Evolutionary conservation across 2,797 vertebrate species (phyloP), one percentile per base, ranked within the genome.

Genomic region (Paratrypauchen microcephalus): DNA sequence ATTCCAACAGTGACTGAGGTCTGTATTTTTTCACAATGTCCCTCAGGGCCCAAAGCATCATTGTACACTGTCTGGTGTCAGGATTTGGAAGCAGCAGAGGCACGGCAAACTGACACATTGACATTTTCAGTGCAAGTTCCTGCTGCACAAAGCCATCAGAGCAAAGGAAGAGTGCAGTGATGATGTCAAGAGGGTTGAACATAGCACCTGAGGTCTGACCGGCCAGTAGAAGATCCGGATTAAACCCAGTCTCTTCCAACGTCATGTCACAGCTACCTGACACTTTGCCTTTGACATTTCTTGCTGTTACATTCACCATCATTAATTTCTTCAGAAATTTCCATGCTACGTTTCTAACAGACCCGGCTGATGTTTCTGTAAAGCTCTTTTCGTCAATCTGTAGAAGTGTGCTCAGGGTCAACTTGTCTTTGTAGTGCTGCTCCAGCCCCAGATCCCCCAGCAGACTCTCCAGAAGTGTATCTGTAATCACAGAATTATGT

Each of bases 31-130:
- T 83, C 64, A 92, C 77, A 1, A 94, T 81, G 6, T 77, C 86
- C 16, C 91, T 65, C 81, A 94, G 73, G 59, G 92, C 84, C 91
- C 91, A 94, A 26, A 94, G 79, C 75, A 93, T 86, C 69, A 94
- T 77, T 11, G 80, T 92, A 61, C 73, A 57, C 66, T 79, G 28
- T 52, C 58, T 60, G 61, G 70, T 88, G 56, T 92, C 89, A 0
- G 74, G 73, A 73, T 91, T 82, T 0, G 92, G 92, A 59, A 93
- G 68, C 26, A 93, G 65, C 0, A 93, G 85, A 0, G 92, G 92
- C 23, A 94, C 81, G 0, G 93, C 89, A 72, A 93, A 93, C 81
- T 93, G 92, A 64, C 93, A 93, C 61, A 91, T 84, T 9, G 84
- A 81, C 91, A 94, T 92, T 71, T 77, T 88, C 73, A 78, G 9